These are phyloP conservation scores for Rhodeus uyekii DNA, from an alignment of 2,797 vertebrate genomes.

Conservation along the genomic window DNA sequence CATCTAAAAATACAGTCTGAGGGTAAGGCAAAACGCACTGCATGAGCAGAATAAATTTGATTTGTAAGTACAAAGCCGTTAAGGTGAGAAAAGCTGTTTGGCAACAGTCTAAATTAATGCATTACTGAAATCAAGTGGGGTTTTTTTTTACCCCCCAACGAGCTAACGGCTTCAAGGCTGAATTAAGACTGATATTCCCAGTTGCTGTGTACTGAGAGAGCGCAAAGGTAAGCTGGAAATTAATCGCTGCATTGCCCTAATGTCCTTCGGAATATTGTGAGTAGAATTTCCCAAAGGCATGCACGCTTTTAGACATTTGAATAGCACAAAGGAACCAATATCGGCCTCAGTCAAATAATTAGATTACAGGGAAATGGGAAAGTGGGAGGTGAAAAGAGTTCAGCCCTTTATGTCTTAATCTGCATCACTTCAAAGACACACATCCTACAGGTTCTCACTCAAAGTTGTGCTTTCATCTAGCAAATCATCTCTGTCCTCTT, in stretches of 20 bases:
- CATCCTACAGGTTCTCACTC: conserved; percentile 14
- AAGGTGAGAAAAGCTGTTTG: conserved; percentile 43
- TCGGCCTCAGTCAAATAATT: conserved; percentile 3
- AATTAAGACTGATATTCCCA: conserved; percentile 36
- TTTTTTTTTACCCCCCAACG: conserved; percentile 44
- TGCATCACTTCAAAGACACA: conserved; percentile 7
- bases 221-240: conserved; percentile 42
- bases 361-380: background rate
- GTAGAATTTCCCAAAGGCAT: conserved; percentile 1
- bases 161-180: conserved; percentile 42
- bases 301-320: conserved; percentile 1
- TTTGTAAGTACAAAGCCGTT: conserved; percentile 39
- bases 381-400: background rate
- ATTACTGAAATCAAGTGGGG: conserved; percentile 31
- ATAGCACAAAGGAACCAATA: conserved; percentile 18
- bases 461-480: conserved; percentile 25
- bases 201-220: conserved; percentile 26
- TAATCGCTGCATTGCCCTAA: conserved; percentile 40
- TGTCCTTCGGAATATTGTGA: conserved; percentile 49
- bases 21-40: conserved; percentile 1
- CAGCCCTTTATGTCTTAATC: background rate
- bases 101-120: conserved; percentile 46
- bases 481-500: background rate
- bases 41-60: conserved; percentile 38
- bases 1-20: conserved; percentile 14